phyloP scores from a whole-genome alignment of 2,888 invertebrate genomes.

The Acleris cristana region DNA sequence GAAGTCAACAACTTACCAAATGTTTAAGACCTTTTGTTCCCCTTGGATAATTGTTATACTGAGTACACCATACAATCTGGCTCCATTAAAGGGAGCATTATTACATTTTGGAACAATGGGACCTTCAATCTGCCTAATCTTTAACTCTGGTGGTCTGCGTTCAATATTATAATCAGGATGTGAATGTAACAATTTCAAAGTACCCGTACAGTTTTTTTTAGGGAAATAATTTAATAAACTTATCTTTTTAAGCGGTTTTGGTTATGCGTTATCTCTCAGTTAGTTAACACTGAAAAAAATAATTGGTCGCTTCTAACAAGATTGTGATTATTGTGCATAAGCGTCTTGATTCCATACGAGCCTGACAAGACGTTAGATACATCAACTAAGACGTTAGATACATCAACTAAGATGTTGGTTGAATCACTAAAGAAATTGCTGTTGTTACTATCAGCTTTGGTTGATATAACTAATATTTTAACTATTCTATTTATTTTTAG shows the following conservation, averaged over 20 bases:
- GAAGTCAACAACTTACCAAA: slow-evolving; percentile 34
- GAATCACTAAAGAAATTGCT: no score
- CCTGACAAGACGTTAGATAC: no score
- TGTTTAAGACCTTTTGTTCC: slow-evolving; percentile 38
- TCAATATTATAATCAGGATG: slow-evolving; percentile 27
- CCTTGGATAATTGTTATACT: slow-evolving; percentile 30
- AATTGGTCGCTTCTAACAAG: no score
- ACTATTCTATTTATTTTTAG: no score
- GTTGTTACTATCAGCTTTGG: no score
- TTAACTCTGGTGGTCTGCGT: slow-evolving; percentile 33
- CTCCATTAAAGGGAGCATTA: slow-evolving; percentile 41
- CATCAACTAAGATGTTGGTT: no score
- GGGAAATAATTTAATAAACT: neutral
- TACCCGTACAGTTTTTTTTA: neutral
- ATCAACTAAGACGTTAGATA: no score
- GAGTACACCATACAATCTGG: slow-evolving; percentile 35
- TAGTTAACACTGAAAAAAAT: no score
- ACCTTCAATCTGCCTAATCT: slow-evolving; percentile 34
- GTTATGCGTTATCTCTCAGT: no score
- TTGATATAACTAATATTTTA: no score
- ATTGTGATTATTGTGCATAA: no score
- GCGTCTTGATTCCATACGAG: no score
- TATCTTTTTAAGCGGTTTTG: neutral
- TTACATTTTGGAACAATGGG: slow-evolving; percentile 40
- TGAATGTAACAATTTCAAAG: slow-evolving; percentile 19